Evolutionary conservation across 2,888 invertebrate species (phyloP).

Genomic region (Pandemis cinnamomeana): DNA sequence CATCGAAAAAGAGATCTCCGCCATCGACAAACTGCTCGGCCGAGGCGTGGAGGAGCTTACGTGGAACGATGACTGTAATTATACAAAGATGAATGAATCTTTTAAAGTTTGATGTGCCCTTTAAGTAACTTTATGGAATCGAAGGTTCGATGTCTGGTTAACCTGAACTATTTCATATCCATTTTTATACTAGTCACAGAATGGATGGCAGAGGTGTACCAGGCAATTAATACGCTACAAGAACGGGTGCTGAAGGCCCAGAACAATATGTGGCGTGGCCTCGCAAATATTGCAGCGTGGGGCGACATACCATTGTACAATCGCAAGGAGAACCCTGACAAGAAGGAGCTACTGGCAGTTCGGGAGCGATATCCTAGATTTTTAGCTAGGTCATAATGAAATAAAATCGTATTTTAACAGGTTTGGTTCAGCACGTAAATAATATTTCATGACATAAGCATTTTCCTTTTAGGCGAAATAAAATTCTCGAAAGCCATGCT

Average conservation of each 20-base stretch:
- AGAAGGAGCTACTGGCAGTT: conserved; percentile 80
- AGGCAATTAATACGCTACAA: conserved; percentile 88
- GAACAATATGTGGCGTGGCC: conserved; percentile 85
- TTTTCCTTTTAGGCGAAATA: conserved; percentile 59
- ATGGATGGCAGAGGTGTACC: conserved; percentile 88
- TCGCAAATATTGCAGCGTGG: conserved; percentile 87
- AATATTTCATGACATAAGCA: not conserved
- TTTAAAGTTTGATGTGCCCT: no score
- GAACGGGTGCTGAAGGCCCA: conserved; percentile 88
- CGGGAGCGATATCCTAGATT: conserved; percentile 83
- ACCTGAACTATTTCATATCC: not conserved
- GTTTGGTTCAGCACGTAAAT: not conserved
- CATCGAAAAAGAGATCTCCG: conserved; percentile 89
- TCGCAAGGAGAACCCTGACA: conserved; percentile 80
- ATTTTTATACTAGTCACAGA: conserved; percentile 77
- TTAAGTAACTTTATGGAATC: not conserved
- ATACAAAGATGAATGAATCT: not conserved
- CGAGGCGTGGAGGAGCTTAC: conserved; percentile 88
- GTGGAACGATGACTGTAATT: conserved; percentile 91
- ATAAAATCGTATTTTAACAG: no score
- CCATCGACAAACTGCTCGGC: conserved; percentile 89
- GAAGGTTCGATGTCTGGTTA: not conserved
- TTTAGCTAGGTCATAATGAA: conserved; percentile 71
- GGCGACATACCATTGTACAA: conserved; percentile 89
- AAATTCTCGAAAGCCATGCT: conserved; percentile 78